Percentiles rank a stretch among this genome's conserved stretches.
Evolutionary conservation across 2,888 invertebrate genomes (phyloP).

Genomic region (Lydus trimaculatus): DNA sequence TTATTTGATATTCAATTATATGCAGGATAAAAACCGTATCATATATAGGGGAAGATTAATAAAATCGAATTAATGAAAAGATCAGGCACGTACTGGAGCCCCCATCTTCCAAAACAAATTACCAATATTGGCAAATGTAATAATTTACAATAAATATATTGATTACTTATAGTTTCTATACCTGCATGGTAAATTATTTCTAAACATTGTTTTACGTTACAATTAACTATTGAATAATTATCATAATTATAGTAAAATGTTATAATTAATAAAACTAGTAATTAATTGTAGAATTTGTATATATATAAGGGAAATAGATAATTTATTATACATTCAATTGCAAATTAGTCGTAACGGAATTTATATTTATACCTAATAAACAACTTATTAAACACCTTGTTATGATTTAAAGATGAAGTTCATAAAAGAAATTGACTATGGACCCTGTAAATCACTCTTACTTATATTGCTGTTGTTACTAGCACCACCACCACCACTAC

Average conservation of each 20-base stretch:
- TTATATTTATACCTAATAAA: neutral
- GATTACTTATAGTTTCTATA: neutral
- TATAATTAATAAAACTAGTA: neutral
- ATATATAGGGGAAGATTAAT: constrained; percentile 41
- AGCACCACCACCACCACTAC: neutral
- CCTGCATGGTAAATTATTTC: neutral
- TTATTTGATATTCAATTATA: constrained; percentile 53
- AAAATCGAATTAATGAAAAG: constrained; percentile 40
- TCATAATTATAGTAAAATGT: neutral
- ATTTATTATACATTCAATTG: neutral
- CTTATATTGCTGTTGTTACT: neutral
- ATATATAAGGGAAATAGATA: neutral
- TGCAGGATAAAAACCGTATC: constrained; percentile 43
- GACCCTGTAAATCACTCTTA: neutral
- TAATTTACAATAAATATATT: neutral
- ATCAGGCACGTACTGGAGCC: constrained; percentile 6
- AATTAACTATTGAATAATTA: neutral
- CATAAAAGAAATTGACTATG: neutral
- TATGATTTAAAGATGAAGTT: neutral
- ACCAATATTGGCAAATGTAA: neutral
- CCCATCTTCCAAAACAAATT: neutral
- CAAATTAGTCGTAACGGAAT: neutral
- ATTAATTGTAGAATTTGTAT: neutral
- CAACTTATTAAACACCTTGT: too few relatives aligned
- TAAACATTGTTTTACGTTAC: neutral